A percentile compares a stretch with the other conserved stretches of the same genome.
Conservation (phyloP, 2,797 vertebrate species). For the Hemitrygon akajei region DNA sequence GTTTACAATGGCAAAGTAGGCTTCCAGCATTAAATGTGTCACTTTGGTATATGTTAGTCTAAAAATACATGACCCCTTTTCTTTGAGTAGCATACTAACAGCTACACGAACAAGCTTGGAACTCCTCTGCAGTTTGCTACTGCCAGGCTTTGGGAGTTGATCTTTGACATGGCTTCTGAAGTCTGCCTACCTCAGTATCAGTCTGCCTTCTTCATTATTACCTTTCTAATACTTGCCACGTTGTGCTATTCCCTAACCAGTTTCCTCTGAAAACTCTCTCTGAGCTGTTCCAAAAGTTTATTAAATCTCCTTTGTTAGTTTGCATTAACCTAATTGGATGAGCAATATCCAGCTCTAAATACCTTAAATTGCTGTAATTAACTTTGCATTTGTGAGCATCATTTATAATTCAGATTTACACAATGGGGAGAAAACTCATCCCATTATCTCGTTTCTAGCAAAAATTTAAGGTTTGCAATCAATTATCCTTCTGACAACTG, state of each 20-base stretch:
- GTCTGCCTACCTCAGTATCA: background rate
- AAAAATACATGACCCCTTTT: constrained; percentile 31
- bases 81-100: constrained; percentile 5
- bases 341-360: background rate
- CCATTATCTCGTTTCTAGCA: background rate
- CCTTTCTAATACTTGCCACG: background rate
- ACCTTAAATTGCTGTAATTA: background rate
- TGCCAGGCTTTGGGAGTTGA: background rate
- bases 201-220: background rate
- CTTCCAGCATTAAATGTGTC: constrained; percentile 13
- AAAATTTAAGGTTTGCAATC: background rate
- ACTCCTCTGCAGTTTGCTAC: background rate
- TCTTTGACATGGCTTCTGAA: background rate
- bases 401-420: background rate
- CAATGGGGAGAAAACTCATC: background rate
- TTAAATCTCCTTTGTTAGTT: background rate
- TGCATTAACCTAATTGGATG: background rate
- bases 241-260: background rate
- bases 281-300: background rate
- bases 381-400: background rate
- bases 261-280: background rate
- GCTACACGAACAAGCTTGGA: background rate
- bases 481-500: too few relatives aligned
- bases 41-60: constrained; percentile 14
- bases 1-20: background rate